phyloP scores from a whole-genome alignment of 1,140 invertebrate species.

The Brachionus rubens region DNA sequence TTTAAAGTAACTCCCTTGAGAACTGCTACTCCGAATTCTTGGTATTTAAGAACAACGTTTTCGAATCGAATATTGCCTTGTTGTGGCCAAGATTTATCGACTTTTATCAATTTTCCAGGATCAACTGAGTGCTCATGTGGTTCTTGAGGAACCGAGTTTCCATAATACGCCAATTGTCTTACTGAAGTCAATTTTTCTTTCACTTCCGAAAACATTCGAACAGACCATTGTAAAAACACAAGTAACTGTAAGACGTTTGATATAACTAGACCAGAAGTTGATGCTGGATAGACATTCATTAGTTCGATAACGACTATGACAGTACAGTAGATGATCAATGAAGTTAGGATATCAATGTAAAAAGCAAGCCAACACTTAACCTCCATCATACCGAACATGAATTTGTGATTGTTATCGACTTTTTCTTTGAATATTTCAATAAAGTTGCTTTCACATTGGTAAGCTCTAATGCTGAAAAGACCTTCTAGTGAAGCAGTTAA shows the following conservation, averaged over 20 bases:
- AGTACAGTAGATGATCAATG: not conserved
- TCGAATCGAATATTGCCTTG: slow-evolving; percentile 64
- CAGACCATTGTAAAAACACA: not conserved
- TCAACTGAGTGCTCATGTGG: not conserved
- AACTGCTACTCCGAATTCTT: slow-evolving; percentile 51
- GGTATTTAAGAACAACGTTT: slow-evolving; percentile 53
- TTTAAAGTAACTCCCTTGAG: slow-evolving; percentile 51
- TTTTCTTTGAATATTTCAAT: not conserved
- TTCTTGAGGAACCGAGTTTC: not conserved
- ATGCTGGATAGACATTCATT: not conserved
- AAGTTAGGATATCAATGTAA: not conserved
- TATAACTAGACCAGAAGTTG: not conserved
- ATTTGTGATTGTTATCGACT: not conserved
- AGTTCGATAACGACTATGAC: not conserved
- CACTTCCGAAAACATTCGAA: not conserved
- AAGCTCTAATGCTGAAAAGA: not conserved
- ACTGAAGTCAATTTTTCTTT: not conserved
- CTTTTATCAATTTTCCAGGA: not conserved
- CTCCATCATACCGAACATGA: not conserved
- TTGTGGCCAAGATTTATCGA: slow-evolving; percentile 62
- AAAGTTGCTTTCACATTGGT: not conserved
- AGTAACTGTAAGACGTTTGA: not conserved
- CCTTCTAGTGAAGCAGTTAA: not conserved
- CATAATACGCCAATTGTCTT: not conserved
- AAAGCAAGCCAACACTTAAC: not conserved